Evolutionary conservation across 2,888 invertebrate genomes (phyloP).

Genomic region (Rotaria macrura): DNA sequence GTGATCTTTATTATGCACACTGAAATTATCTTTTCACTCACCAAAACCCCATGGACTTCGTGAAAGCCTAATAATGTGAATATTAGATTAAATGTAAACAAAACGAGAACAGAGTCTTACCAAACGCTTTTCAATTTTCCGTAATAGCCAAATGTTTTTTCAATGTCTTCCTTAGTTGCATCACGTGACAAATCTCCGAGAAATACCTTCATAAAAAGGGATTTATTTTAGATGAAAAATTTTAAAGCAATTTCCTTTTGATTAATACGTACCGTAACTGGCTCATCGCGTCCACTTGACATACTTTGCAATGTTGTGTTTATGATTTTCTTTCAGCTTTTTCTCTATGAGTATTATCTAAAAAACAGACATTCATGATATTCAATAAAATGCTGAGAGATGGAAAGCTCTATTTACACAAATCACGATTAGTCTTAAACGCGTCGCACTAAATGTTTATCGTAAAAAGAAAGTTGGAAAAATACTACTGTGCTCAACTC

Average conservation of each 20-base stretch:
- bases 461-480: no score
- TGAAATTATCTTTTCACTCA: background rate
- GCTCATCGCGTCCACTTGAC: background rate
- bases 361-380: background rate
- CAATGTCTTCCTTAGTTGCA: constrained; percentile 39
- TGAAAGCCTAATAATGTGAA: background rate
- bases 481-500: background rate
- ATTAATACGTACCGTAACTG: background rate
- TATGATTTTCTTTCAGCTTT: no score
- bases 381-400: no score
- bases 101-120: constrained; percentile 38
- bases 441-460: no score
- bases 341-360: background rate
- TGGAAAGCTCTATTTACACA: no score
- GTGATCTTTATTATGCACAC: no score
- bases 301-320: background rate
- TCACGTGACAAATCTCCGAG: constrained; percentile 39
- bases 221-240: no score
- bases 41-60: constrained; percentile 12
- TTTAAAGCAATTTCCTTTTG: background rate
- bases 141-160: constrained; percentile 39
- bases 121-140: constrained; percentile 43
- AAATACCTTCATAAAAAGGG: constrained; percentile 36
- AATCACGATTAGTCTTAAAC: no score
- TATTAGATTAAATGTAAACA: constrained; percentile 36